Conservation (phyloP, 2,797 vertebrate genomes). For the Chanos chanos region DNA sequence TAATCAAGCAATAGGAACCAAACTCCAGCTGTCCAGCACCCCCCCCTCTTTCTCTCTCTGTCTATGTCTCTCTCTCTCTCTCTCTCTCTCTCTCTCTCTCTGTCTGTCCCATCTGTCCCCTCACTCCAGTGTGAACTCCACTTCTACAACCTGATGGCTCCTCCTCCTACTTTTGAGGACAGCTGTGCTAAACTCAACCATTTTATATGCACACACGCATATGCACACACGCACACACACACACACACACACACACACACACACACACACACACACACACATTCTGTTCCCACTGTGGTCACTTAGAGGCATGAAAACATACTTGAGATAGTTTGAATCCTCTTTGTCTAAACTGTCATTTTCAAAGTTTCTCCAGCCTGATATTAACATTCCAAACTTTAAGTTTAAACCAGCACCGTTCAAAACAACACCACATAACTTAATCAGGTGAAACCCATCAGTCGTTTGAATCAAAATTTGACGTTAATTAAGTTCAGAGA, state of each 20-base stretch:
- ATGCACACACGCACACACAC: background rate
- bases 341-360: too few species aligned
- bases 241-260: background rate
- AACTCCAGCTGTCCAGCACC: constrained; percentile 21
- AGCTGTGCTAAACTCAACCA: background rate
- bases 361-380: too few species aligned
- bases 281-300: background rate
- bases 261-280: background rate
- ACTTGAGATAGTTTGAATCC: too few species aligned
- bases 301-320: too few species aligned
- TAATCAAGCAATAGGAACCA: constrained; percentile 33
- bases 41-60: background rate
- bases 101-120: constrained; percentile 36
- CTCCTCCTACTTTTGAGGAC: background rate
- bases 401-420: constrained; percentile 10
- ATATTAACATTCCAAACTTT: too few species aligned
- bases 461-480: too few species aligned
- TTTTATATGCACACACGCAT: background rate
- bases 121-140: constrained; percentile 32
- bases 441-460: too few species aligned
- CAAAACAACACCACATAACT: constrained; percentile 1
- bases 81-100: background rate
- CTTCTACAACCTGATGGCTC: constrained; percentile 4
- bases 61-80: constrained; percentile 19
- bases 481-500: too few species aligned